Base-by-base conservation (phyloP, 2,797 vertebrate species). In the Microhierax caerulescens region DNA sequence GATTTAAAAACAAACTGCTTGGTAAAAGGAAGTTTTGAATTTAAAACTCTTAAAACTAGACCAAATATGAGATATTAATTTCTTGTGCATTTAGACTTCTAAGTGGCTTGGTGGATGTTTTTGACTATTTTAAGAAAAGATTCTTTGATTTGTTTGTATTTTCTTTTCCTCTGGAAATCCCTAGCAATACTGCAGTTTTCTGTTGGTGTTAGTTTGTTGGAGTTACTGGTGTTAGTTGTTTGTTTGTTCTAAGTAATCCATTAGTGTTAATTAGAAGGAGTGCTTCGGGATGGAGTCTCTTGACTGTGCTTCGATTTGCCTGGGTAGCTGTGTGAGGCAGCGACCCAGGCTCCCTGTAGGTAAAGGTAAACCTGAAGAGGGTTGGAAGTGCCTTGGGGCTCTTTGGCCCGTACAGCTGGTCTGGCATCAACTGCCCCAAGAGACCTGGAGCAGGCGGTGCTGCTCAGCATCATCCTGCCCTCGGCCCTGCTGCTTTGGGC, bases 391-490 rank as follows among this genome's bases (percentile, higher is more conserved):
- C 11, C 20, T 7, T 6, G 20, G 60, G 14, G 23, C 34, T 23
- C 21, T 22, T 6, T 1, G 28, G 27, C 3, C 45, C 11, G 25
- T 2, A 1, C 10, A 6, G 37, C 37, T 5, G 39, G 6, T 32
- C 41, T n/a, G 45, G 0, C 20, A 3, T 20, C 16, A 4, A 1
- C 3, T 37, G 41, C 13, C 8, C 10, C 4, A 1, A 9, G 53
- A 11, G 25, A 11, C 16, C 1, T 0, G 3, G 50, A 17, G 32
- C 1, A 2, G 19, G 28, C n/a, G 9, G 11, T 6, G 30, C 18
- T 36, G 43, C 65, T 32, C 60, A 8, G 53, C 57, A 30, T 45
- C 13, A 0, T 43, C 56, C 79, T 30, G 50, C 73, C 72, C 13
- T 17, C 1, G 0, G 25, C 5, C 12, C 60, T 24, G 56, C 28